Conservation (phyloP, 1,140 invertebrate species). For the Sycophila sp. region DNA sequence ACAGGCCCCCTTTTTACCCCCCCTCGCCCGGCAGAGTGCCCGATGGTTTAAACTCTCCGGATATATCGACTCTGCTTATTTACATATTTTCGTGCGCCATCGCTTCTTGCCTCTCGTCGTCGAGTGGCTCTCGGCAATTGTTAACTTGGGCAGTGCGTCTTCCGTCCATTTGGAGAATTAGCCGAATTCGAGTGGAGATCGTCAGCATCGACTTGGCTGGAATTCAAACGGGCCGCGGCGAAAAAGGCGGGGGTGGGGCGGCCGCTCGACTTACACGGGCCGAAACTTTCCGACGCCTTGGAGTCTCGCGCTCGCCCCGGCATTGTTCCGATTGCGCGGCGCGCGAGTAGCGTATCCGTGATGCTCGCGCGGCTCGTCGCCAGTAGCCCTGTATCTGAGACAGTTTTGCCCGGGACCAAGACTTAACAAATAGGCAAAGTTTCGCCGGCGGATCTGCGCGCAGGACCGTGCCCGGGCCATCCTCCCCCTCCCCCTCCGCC, state of each 20-base stretch:
- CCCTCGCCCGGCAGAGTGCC: no score
- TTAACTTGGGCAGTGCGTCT: no score
- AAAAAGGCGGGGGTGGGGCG: not conserved
- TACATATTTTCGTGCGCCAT: no score
- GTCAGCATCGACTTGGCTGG: not conserved
- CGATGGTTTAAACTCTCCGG: no score
- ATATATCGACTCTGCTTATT: no score
- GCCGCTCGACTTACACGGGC: not conserved
- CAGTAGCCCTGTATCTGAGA: conserved; percentile 51
- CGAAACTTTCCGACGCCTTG: conserved; percentile 1
- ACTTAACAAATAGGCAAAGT: conserved; percentile 68
- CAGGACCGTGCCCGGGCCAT: conserved; percentile 50
- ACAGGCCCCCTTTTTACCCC: no score
- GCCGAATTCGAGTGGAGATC: no score
- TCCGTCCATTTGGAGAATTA: no score
- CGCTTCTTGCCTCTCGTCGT: no score
- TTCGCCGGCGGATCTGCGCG: conserved; percentile 55
- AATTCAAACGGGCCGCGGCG: not conserved
- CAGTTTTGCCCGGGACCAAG: conserved; percentile 62
- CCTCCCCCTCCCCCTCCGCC: no score
- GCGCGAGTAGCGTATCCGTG: not conserved
- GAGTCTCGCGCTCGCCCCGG: conserved; percentile 9
- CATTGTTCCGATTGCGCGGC: conserved; percentile 12
- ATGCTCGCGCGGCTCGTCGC: not conserved
- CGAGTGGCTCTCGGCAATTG: no score